phyloP scores from a whole-genome alignment of 2,888 invertebrate genomes.

The Tanypteryx hageni region DNA sequence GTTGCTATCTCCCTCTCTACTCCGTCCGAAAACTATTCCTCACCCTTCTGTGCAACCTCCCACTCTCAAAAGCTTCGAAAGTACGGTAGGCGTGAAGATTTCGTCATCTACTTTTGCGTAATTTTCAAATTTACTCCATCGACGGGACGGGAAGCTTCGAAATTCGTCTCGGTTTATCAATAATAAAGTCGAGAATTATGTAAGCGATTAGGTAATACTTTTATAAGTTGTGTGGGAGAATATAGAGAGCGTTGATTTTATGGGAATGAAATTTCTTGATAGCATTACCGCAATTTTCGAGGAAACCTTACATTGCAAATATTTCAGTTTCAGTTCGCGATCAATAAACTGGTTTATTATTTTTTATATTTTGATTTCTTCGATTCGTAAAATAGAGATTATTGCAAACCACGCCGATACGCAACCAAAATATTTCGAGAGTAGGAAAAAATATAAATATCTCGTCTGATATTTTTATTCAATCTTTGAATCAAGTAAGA shows the following conservation, averaged over 20 bases:
- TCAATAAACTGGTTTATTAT: no score
- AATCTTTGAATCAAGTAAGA: constrained; percentile 17
- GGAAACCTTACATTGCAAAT: no score
- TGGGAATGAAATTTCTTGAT: no score
- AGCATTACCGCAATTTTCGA: no score
- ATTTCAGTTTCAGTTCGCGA: no score
- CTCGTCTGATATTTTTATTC: constrained; percentile 15
- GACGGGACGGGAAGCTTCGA: background rate
- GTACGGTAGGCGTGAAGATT: background rate
- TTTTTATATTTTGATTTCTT: no score
- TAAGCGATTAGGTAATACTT: no score
- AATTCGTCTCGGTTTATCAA: background rate
- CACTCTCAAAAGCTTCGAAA: background rate
- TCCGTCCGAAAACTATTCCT: constrained; percentile 7
- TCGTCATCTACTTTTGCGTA: constrained; percentile 3
- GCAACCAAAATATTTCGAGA: background rate
- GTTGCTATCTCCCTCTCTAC: background rate
- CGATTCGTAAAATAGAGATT: no score
- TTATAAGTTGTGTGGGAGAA: no score
- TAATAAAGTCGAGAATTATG: background rate
- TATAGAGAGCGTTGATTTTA: no score
- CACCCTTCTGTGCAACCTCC: background rate
- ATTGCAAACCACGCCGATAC: no score
- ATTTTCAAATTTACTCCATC: background rate
- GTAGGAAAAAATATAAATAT: background rate